Evolutionary conservation across 2,888 invertebrate genomes (phyloP), one percentile per base, ranked within the genome.

Genomic region (Thymelicus lineola): DNA sequence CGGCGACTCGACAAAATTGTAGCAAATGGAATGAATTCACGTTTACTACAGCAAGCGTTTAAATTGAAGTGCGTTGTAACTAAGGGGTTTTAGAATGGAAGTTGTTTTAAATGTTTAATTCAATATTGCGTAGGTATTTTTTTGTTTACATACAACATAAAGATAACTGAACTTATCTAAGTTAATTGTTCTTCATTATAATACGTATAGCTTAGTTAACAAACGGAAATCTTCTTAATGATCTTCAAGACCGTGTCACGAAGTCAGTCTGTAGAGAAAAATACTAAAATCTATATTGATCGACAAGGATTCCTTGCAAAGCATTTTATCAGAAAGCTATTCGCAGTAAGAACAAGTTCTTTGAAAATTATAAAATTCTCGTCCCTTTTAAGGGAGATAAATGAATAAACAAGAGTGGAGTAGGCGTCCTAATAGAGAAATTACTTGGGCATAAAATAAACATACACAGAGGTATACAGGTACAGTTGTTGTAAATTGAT

Each of bases 361-460:
- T 71, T 70, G 71, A 71, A 73, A 74, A 73, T 73, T 72, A 74
- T 72, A 72, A 74, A 65, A 68, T 72, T 73, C 71, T 70, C 57
- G 64, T 64, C 55, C 45, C 71, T 65, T 72, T 70, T 71, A 73
- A 60, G 71, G 72, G 57, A 67, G 71, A 72, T 72, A 74, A 73
- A 73, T 74, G 72, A 73, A 75, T 71, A 73, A 73, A 76, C 76
- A 75, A 72, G 74, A 72, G 66, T 64, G 66, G 75, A 74, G 80
- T 79, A 79, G 80, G 80, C 76, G 80, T 79, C 80, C 82, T 92
- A 92, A 92, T 93, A 91, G 89, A 91, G 91, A 91, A 89, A 91
- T 92, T 91, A 92, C 91, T 87, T 79, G 76, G 75, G 81, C 82
- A 88, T 88, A 89, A 89, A 89, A 87, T 87, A 87, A 88, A 83